Conservation (phyloP, 2,797 vertebrate species). For the Thamnophis elegans region DNA sequence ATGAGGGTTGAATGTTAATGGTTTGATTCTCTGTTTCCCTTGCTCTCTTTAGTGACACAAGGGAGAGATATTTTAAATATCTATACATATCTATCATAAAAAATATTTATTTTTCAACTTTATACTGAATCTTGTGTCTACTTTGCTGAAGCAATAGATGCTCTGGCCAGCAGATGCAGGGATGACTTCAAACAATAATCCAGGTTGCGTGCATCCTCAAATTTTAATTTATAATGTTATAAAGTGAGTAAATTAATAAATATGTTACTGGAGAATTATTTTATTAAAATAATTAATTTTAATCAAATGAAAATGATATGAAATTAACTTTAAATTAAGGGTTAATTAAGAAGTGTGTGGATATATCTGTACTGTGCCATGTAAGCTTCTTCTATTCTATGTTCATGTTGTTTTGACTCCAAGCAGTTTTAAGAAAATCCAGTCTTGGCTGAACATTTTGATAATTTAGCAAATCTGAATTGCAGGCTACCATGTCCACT, state of each 20-base stretch:
- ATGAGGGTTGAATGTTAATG: not conserved
- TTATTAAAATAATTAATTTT: not conserved
- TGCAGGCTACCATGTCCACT: not conserved
- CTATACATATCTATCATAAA: not conserved
- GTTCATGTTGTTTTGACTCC: not conserved
- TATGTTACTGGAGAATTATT: not conserved
- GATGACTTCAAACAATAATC: not conserved
- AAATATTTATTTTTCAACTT: not conserved
- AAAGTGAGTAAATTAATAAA: not conserved
- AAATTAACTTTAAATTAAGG: not conserved
- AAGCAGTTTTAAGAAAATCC: not conserved
- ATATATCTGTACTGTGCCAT: not conserved
- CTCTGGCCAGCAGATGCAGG: not conserved
- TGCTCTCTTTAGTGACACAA: not conserved
- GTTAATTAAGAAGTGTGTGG: not conserved
- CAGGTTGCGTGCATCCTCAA: not conserved
- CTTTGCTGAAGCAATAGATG: not conserved
- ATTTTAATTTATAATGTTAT: not conserved
- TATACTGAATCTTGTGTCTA: not conserved
- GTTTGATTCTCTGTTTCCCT: not conserved
- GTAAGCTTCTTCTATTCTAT: not conserved
- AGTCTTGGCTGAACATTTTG: not conserved
- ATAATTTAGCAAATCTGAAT: not conserved
- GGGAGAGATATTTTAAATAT: not conserved
- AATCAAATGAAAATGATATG: not conserved